Conservation (phyloP, 2,797 vertebrate species). For the Pogonophryne albipinna region DNA sequence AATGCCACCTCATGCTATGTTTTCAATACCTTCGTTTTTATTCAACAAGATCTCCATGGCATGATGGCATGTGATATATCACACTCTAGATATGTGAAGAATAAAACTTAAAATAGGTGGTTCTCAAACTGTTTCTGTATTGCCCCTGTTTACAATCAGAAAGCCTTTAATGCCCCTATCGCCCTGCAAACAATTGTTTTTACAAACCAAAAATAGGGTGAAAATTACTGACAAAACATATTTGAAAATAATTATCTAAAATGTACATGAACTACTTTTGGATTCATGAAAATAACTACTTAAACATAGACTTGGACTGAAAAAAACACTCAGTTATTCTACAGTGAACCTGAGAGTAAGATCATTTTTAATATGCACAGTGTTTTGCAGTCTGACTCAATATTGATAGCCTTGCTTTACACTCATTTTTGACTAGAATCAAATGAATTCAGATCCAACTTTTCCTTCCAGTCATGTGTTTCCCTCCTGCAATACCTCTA, state of each 20-base stretch:
- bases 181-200: neutral
- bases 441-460: neutral
- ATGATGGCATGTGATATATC: neutral
- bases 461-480: neutral
- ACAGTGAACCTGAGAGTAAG: neutral
- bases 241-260: neutral
- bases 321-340: neutral
- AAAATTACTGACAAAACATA: no score
- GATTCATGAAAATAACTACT: neutral
- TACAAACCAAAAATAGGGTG: neutral
- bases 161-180: neutral
- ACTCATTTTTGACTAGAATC: neutral
- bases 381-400: neutral
- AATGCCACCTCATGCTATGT: slow-evolving; percentile 6
- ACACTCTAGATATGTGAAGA: neutral
- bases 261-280: neutral
- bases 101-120: neutral
- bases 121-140: neutral
- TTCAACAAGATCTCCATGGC: neutral
- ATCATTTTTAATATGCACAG: neutral
- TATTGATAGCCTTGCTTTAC: neutral
- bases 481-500: neutral
- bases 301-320: neutral
- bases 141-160: neutral
- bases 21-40: neutral